Base-by-base conservation (phyloP, 2,888 invertebrate genomes). In the Gymnocheta viridis region DNA sequence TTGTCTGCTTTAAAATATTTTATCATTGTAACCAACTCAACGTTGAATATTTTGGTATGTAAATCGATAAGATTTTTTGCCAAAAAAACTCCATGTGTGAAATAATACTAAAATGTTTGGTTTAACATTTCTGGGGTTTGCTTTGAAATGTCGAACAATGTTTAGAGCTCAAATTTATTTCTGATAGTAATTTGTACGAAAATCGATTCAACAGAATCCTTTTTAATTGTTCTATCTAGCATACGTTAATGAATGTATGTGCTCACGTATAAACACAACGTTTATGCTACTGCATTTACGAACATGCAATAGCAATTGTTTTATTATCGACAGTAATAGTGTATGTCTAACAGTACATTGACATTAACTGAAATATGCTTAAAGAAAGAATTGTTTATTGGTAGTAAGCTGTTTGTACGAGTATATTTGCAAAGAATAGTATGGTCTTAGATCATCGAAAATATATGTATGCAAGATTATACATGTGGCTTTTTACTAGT, bases 291-390 rank as follows among this genome's bases (percentile, higher is more conserved):
- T 56, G 54, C 19, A 38, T 62, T 76, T 38, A 56, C 19, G 17
- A 62, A 73, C 67, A 82, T 82, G 56, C 69, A 78, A 69, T 82
- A 69, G 67, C 67, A 60, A 82, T 82, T 82, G 73, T 82, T 78
- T 74, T 74, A 82, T 73, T 73, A 78, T 82, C 67, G 77, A 67
- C 82, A 73, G 73, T 69, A 78, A 62, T 69, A 74, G 51, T 58
- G 67, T 73, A 35, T 38, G 58, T 62, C 1, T 17, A 32, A 49
- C 2, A 14, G 2, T 17, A 32, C 24, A 27, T 27, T 27, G 24
- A 24, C 27, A 29, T n/a, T 49, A 49, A 22, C 47, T 22, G 6
- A 9, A 49, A 2, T 9, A 19, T 49, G 6, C 22, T 1, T 5
- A 22, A 17, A 10, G 7, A 19, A 22, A 49, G 22, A 49, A 3